Percentiles rank a stretch among this genome's conserved stretches.
Evolutionary conservation across 53 echinoderm and acorn worm species (phyloP).

Genomic region (Luidia sarsii): DNA sequence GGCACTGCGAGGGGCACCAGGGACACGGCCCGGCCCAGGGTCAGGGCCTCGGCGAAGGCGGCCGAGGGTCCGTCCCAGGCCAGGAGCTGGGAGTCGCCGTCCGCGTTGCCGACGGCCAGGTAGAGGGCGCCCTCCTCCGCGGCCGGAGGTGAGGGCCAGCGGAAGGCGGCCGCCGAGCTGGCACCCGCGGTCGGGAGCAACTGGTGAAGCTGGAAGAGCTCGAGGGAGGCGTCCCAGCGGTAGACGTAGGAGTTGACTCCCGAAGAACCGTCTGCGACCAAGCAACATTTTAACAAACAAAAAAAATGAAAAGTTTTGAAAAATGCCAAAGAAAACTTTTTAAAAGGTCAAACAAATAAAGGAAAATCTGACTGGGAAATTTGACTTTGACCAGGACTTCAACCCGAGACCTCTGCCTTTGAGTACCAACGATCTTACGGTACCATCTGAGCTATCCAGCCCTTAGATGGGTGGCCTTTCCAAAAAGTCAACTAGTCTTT

Average conservation of each 20-base stretch:
- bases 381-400: no score
- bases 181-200: constrained; percentile 75
- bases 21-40: constrained; percentile 50
- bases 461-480: no score
- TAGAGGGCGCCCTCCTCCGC: constrained; percentile 69
- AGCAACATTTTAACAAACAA: no score
- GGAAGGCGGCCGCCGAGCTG: constrained; percentile 68
- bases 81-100: constrained; percentile 62
- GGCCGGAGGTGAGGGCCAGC: no score
- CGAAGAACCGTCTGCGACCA: constrained; percentile 61
- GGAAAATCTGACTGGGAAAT: no score
- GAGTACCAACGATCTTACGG: no score
- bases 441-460: no score
- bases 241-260: constrained; percentile 76
- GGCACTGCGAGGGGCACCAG: constrained; percentile 43
- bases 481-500: no score
- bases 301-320: no score
- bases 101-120: constrained; percentile 70
- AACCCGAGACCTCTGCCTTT: no score
- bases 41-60: constrained; percentile 59
- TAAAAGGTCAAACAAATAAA: neutral
- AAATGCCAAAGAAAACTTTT: neutral
- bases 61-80: constrained; percentile 82
- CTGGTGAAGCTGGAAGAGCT: constrained; percentile 73
- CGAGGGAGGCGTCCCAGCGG: constrained; percentile 72